These are phyloP conservation scores for Anarhynchus alexandrinus DNA, from an alignment of 2,113 vertebrate species.

Conservation along the genomic window DNA sequence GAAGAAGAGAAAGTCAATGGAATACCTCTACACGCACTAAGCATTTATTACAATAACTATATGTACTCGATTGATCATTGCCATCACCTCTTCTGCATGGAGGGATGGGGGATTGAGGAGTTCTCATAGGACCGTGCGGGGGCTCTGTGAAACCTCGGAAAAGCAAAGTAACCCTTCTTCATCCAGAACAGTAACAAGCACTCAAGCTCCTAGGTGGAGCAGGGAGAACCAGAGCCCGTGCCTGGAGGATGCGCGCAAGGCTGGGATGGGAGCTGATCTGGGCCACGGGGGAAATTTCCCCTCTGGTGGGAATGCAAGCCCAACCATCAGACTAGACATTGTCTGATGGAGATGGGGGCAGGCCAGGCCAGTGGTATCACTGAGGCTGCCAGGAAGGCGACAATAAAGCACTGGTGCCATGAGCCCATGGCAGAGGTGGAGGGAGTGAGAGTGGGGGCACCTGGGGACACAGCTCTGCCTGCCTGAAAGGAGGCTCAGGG, in stretches of 20 bases:
- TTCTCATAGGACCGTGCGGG: neutral
- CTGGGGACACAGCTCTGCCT: neutral
- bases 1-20: neutral
- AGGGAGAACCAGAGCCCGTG: neutral
- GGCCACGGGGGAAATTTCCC: neutral
- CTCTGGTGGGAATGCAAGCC: neutral
- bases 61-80: neutral
- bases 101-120: neutral
- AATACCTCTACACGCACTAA: neutral
- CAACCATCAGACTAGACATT: neutral
- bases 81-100: neutral
- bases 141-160: neutral
- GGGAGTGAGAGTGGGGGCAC: neutral
- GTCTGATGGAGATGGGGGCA: fast-evolving
- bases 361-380: too few species aligned
- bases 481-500: neutral
- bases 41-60: neutral
- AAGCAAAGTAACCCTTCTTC: neutral
- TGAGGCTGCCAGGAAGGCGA: neutral
- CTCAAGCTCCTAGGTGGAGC: neutral
- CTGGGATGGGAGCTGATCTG: neutral
- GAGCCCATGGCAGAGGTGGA: neutral
- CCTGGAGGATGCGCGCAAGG: neutral
- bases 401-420: neutral
- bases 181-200: fast-evolving